Evolutionary conservation across 2,888 invertebrate genomes (phyloP), one percentile per base, ranked within the genome.

Genomic region (Pterostichus madidus): DNA sequence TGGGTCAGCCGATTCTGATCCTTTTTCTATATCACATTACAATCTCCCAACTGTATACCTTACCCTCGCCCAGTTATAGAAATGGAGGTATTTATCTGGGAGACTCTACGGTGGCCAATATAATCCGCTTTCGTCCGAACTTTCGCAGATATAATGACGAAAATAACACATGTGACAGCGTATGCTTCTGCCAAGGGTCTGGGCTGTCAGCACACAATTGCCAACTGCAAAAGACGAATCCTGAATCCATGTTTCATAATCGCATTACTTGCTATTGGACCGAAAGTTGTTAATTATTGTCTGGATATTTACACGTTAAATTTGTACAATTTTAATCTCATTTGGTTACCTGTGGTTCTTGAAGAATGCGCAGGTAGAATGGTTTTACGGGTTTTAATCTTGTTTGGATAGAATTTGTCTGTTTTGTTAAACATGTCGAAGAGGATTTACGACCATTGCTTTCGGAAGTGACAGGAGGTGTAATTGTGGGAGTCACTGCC

Each of bases 151-250:
- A 88, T 90, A 90, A 90, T 90, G 89, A 90, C 87, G 88, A 89
- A 89, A 89, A 89, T 89, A 90, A 90, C 90, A 90, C 89, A 89
- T 90, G 90, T 90, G 87, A 86, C 87, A 86, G 86, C 86, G 85
- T 86, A 86, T 86, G 87, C 85, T 85, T 84, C 88, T 88, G 87
- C 87, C 88, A 89, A 89, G 89, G 89, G 88, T 88, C 89, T 88
- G 89, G 89, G 89, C 88, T 89, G 90, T 90, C 90, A 90, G 86
- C 89, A 88, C 86, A 88, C 89, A 89, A 89, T 89, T 88, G 89
- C 88, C 86, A 87, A 84, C 88, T 87, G 87, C 85, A 88, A 89
- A 89, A 89, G 88, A 86, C 88, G 87, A 85, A 86, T 87, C 88
- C 86, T 86, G 86, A 85, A 85, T 85, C 86, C 84, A n/a, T 77